Evolutionary conservation across 2,113 vertebrate species (phyloP).

Genomic region (Ploceus nigricollis): DNA sequence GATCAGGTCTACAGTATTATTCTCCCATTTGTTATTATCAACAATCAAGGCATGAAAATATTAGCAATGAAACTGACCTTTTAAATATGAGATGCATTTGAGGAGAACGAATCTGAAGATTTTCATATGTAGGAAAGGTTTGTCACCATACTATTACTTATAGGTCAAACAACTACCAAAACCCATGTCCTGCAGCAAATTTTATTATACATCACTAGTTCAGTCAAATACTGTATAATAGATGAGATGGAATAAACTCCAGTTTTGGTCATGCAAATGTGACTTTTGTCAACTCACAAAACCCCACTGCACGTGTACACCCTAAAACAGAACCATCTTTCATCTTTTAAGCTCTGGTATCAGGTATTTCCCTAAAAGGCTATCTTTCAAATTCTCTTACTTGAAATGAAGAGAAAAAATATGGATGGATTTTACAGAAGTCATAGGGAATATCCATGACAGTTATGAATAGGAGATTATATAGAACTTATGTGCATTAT

Average conservation of each 20-base stretch:
- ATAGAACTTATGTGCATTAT: background rate
- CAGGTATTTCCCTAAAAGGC: background rate
- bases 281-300: background rate
- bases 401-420: background rate
- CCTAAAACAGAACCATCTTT: background rate
- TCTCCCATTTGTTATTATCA: background rate
- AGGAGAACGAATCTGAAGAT: background rate
- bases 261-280: background rate
- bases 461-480: background rate
- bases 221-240: background rate
- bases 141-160: background rate
- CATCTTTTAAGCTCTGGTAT: background rate
- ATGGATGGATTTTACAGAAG: background rate
- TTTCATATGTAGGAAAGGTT: background rate
- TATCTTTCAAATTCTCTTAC: background rate
- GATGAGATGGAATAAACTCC: background rate
- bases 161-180: background rate
- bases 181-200: background rate
- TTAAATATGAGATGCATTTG: background rate
- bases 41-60: background rate
- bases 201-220: background rate
- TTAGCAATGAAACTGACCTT: background rate
- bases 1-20: background rate
- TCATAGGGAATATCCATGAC: background rate
- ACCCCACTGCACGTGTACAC: background rate